Conservation (phyloP, 2,113 vertebrate species). For the Rhinichthys klamathensis region DNA sequence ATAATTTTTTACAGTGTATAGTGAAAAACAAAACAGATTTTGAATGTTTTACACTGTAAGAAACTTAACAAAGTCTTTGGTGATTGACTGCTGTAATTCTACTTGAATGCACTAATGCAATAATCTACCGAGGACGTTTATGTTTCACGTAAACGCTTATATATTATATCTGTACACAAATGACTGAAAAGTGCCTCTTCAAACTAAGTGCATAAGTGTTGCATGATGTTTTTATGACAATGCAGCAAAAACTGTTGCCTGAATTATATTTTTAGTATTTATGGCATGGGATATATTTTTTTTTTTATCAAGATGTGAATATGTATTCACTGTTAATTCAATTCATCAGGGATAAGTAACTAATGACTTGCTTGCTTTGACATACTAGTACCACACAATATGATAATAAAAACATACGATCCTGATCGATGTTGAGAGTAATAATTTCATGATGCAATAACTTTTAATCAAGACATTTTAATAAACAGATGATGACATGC, state of each 20-base stretch:
- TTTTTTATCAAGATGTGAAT: not conserved
- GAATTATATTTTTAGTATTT: not conserved
- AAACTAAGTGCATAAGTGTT: not conserved
- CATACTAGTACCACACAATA: not conserved
- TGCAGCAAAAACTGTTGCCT: not conserved
- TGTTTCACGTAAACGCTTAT: not conserved
- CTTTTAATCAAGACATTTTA: slow-evolving; percentile 3
- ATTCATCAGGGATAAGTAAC: not conserved
- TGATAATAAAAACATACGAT: not conserved
- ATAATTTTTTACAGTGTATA: not conserved
- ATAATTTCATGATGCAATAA: not conserved
- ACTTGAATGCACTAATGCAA: not conserved
- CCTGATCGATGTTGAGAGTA: not conserved
- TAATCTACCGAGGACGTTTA: not conserved
- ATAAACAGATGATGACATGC: not conserved
- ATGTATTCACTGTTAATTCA: not conserved
- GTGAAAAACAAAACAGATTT: not conserved
- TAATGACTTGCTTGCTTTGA: not conserved
- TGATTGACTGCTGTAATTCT: slow-evolving; percentile 23
- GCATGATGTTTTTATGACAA: not conserved
- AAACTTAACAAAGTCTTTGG: slow-evolving; percentile 45
- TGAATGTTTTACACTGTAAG: not conserved
- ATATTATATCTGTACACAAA: slow-evolving; percentile 17
- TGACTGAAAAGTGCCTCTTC: slow-evolving; percentile 3
- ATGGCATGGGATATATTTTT: not conserved